phyloP scores from a whole-genome alignment of 2,797 vertebrate genomes.

The Menidia menidia region DNA sequence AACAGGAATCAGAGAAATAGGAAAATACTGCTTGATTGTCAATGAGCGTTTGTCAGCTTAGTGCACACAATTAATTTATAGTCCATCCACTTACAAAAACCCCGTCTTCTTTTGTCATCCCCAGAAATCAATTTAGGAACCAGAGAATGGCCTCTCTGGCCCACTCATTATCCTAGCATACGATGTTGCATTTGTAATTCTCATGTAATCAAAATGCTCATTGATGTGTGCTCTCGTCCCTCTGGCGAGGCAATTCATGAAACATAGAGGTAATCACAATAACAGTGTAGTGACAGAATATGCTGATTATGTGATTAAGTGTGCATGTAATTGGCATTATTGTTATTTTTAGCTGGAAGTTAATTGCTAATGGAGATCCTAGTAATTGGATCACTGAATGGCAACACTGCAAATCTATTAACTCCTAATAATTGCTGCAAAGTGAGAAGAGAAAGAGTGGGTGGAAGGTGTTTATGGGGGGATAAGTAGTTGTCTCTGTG shows the following conservation, averaged over 20 bases:
- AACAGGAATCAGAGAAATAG: slow-evolving; percentile 73
- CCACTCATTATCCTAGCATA: slow-evolving; percentile 77
- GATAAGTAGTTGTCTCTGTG: slow-evolving; percentile 80
- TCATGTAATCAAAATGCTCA: slow-evolving; percentile 82
- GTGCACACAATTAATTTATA: slow-evolving; percentile 81
- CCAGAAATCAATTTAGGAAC: slow-evolving; percentile 82
- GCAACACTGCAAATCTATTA: slow-evolving; percentile 90
- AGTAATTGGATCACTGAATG: slow-evolving; percentile 89
- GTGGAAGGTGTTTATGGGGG: slow-evolving; percentile 85
- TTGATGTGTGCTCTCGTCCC: slow-evolving; percentile 84
- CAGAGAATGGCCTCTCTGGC: slow-evolving; percentile 79
- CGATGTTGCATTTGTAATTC: slow-evolving; percentile 80
- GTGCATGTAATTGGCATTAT: slow-evolving; percentile 90
- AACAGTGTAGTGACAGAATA: slow-evolving; percentile 88
- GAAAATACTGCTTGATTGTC: slow-evolving; percentile 74
- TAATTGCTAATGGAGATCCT: slow-evolving; percentile 89
- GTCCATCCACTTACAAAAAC: slow-evolving; percentile 81
- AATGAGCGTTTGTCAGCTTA: slow-evolving; percentile 79
- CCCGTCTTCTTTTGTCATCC: slow-evolving; percentile 75
- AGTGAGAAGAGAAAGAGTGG: slow-evolving; percentile 86
- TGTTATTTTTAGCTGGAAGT: slow-evolving; percentile 91
- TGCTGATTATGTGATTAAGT: slow-evolving; percentile 90
- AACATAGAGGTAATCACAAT: slow-evolving; percentile 88
- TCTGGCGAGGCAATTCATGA: slow-evolving; percentile 86
- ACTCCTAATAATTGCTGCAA: slow-evolving; percentile 88